Evolutionary conservation across 2,888 invertebrate genomes (phyloP), one percentile per base, ranked within the genome.

Genomic region (Subacronicta megacephala): DNA sequence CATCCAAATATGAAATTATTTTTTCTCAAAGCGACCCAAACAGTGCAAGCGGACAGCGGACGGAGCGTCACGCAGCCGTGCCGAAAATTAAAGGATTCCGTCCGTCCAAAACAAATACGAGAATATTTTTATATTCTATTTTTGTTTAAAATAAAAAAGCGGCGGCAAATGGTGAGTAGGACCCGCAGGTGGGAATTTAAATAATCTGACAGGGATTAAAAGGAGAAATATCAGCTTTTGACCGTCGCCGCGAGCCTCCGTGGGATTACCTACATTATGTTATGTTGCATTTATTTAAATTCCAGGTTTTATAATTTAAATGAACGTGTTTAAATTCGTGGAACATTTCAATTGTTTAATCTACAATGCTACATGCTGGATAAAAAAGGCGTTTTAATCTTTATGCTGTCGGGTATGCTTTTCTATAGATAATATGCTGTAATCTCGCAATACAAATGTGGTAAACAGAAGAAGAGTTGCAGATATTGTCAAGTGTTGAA

Each of bases 201-300:
- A 94, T 93, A 94, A 94, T 93, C 93, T 93, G 93, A 92, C 93
- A 92, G 88, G 93, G 93, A 93, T 93, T 93, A 93, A 93, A 92
- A 90, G 84, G 90, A 93, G 89, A 90, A 93, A 93, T 92, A 94
- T 93, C 92, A 92, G 93, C 92, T 88, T 92, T 90, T 91, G 92
- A 91, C 92, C 92, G 90, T 86, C 87, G 91, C 88, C 84, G 80
- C 80, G 78, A 79, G 81, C 80, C 77, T 65, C 67, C 70, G 56
- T 42, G 52, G 84, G 90, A 85, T 92, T 90, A 91, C 83, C 84
- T 84, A 90, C 87, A 88, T 92, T 86, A 89, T 82, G 84, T 82
- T 85, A 78, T 84, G 85, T 87, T 82, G 76, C 75, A 87, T 87
- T 85, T 82, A 81, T 83, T 80, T 84, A 80, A 85, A 79, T 80